Evolutionary conservation across 2,113 vertebrate species (phyloP).

Genomic region (Calidris pygmaea): DNA sequence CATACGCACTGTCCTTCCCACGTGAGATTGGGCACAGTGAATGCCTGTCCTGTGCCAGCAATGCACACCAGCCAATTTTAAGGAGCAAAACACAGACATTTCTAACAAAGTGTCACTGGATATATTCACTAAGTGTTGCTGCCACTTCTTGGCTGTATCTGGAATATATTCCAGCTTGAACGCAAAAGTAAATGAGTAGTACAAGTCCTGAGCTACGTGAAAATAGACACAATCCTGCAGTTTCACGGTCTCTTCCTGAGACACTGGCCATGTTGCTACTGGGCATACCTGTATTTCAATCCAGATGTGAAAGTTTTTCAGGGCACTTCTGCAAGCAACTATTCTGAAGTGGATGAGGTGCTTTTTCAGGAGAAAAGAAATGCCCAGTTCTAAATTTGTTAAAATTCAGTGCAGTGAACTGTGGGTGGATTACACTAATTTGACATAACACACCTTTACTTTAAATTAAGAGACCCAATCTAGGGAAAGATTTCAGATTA

Average conservation of each 20-base stretch:
- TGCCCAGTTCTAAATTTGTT: not conserved
- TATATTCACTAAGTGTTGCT: not conserved
- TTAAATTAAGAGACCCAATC: not conserved
- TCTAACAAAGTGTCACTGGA: not conserved
- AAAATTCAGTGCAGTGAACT: not conserved
- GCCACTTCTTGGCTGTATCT: not conserved
- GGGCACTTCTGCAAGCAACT: not conserved
- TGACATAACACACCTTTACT: not conserved
- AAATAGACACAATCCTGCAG: not conserved
- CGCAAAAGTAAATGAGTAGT: not conserved
- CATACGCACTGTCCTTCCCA: not conserved
- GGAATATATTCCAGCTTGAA: not conserved
- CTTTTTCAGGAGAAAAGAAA: not conserved
- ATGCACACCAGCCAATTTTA: not conserved
- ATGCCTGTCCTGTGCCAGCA: not conserved
- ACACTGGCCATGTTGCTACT: not conserved
- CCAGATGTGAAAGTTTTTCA: not conserved
- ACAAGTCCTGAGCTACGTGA: not conserved
- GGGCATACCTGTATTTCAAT: not conserved
- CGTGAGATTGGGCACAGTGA: not conserved
- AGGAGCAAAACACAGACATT: not conserved
- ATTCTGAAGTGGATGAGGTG: not conserved
- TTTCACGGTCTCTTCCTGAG: not conserved
- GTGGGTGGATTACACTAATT: not conserved
- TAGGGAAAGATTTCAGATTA: not conserved